phyloP scores from a whole-genome alignment of 2,797 vertebrate genomes.

The Chelmon rostratus region DNA sequence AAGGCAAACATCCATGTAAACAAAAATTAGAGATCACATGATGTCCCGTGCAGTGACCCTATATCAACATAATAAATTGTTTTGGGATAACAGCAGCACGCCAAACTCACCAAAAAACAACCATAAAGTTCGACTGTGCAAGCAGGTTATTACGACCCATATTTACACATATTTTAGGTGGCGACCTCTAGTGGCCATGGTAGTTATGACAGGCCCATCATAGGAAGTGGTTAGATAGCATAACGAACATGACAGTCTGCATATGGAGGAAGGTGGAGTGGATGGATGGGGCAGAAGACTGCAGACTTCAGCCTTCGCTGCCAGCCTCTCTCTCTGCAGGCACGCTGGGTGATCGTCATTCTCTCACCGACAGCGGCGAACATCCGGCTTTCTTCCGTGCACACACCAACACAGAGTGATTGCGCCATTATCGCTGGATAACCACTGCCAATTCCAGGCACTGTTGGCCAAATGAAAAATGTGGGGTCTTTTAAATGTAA shows the following conservation, averaged over 20 bases:
- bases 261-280: too few relatives aligned
- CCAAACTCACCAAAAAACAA: too few relatives aligned
- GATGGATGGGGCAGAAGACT: too few relatives aligned
- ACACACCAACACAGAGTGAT: conserved; percentile 34
- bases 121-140: too few relatives aligned
- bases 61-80: too few relatives aligned
- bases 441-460: conserved; percentile 24
- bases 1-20: not conserved
- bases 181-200: too few relatives aligned
- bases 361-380: conserved; percentile 48
- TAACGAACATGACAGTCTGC: too few relatives aligned
- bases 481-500: conserved; percentile 35
- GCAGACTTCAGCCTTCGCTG: conserved; percentile 28
- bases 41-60: not conserved
- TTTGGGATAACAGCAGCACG: too few relatives aligned
- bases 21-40: conserved; percentile 8
- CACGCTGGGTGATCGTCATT: conserved; percentile 37
- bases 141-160: too few relatives aligned
- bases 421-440: conserved; percentile 27
- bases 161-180: too few relatives aligned
- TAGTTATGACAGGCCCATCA: too few relatives aligned
- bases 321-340: conserved; percentile 18
- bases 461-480: conserved; percentile 47
- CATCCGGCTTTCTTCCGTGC: conserved; percentile 27
- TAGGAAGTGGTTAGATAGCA: too few relatives aligned